These are phyloP conservation scores for Laticauda colubrina DNA, from an alignment of 2,113 vertebrate species.

Conservation along the genomic window DNA sequence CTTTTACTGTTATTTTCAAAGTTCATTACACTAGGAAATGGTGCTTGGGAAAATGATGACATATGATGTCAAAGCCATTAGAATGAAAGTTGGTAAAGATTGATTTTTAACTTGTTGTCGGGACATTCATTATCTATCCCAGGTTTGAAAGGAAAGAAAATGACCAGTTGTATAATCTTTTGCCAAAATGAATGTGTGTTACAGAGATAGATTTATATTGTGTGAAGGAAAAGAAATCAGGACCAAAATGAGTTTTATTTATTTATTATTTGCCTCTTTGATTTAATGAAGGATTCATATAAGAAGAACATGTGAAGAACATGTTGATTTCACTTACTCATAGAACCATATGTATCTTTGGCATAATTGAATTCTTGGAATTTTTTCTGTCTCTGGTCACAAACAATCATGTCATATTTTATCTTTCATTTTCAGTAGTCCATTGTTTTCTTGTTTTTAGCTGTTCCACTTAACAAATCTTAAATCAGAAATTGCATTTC, in stretches of 20 bases:
- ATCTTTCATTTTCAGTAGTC: neutral
- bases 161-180: neutral
- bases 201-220: neutral
- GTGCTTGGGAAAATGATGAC: neutral
- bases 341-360: neutral
- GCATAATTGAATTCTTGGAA: neutral
- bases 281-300: constrained; percentile 16
- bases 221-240: neutral
- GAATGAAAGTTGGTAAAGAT: neutral
- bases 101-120: neutral
- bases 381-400: neutral
- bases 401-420: neutral
- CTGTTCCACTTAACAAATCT: neutral
- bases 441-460: neutral
- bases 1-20: neutral
- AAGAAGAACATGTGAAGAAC: neutral
- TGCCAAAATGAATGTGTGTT: neutral
- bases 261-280: neutral
- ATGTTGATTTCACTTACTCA: neutral
- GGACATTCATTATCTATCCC: neutral
- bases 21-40: neutral
- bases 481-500: neutral
- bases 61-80: neutral
- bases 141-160: neutral
- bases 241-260: neutral